Evolutionary conservation across 2,797 vertebrate species (phyloP).

Genomic region (Paedocypris micromegethes): DNA sequence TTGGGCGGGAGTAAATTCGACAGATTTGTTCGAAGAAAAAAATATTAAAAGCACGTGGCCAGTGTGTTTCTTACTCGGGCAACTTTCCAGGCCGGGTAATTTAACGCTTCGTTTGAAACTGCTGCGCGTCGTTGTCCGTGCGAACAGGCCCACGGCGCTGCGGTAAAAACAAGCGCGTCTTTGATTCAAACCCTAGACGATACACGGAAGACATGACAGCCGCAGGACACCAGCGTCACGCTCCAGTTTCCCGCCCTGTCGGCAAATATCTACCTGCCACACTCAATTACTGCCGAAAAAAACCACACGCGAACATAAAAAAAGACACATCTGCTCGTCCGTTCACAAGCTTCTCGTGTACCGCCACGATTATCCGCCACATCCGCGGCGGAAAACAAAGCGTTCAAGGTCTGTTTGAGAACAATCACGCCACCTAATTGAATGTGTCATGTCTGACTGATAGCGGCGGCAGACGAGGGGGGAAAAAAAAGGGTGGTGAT

Average conservation of each 20-base stretch:
- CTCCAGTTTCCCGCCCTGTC: slow-evolving; percentile 34
- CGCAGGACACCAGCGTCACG: slow-evolving; percentile 35
- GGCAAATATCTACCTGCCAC: slow-evolving; percentile 40
- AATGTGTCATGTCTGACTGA: slow-evolving; percentile 50
- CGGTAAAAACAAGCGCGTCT: slow-evolving; percentile 16
- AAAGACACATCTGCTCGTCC: slow-evolving; percentile 39
- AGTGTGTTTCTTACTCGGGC: slow-evolving; percentile 1
- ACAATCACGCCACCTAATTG: slow-evolving; percentile 54
- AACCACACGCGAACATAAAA: slow-evolving; percentile 19
- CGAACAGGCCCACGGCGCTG: slow-evolving; percentile 13
- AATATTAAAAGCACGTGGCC: neutral
- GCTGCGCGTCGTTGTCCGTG: slow-evolving; percentile 4
- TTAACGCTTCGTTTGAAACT: slow-evolving; percentile 6
- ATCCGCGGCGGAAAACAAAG: slow-evolving; percentile 51
- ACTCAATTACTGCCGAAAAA: slow-evolving; percentile 43
- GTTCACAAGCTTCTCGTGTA: slow-evolving; percentile 34
- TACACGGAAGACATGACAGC: slow-evolving; percentile 16
- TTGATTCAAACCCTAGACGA: slow-evolving; percentile 35
- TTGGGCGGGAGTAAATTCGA: too few species aligned
- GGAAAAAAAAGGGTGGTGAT: slow-evolving; percentile 19
- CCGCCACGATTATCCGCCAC: slow-evolving; percentile 51
- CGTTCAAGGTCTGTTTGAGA: slow-evolving; percentile 56
- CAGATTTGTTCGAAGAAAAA: neutral
- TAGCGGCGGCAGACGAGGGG: slow-evolving; percentile 30
- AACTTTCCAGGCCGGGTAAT: neutral